Conservation (phyloP, 2,888 invertebrate species). For the Clepsis dumicolana region DNA sequence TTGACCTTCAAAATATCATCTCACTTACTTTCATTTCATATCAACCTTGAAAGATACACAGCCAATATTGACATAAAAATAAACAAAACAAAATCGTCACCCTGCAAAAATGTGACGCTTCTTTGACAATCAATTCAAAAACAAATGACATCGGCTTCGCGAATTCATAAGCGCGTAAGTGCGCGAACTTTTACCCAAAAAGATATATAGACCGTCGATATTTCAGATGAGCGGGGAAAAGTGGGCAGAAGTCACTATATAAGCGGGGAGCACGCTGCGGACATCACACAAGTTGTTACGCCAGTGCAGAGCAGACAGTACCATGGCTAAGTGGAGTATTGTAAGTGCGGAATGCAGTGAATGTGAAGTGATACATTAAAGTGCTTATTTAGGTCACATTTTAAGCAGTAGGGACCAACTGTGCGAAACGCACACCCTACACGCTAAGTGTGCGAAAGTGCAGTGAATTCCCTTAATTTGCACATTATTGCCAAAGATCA, state of each 20-base stretch:
- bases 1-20: slow-evolving; percentile 4
- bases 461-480: not conserved
- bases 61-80: not conserved
- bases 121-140: not conserved
- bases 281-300: slow-evolving; percentile 73
- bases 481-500: not conserved
- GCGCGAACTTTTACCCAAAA: slow-evolving; percentile 15
- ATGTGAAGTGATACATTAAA: slow-evolving; percentile 53
- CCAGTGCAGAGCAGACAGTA: slow-evolving; percentile 63
- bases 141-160: slow-evolving; percentile 1
- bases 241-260: slow-evolving; percentile 77
- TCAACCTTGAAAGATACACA: not conserved
- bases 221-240: slow-evolving; percentile 77
- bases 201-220: slow-evolving; percentile 50
- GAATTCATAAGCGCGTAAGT: slow-evolving; percentile 23
- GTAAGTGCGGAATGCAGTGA: slow-evolving; percentile 84
- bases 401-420: too few species aligned
- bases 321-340: slow-evolving; percentile 81
- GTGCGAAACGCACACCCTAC: too few species aligned
- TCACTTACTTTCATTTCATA: not conserved
- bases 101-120: not conserved
- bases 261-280: slow-evolving; percentile 63
- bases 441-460: slow-evolving; percentile 18
- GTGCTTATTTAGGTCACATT: slow-evolving; percentile 39
- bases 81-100: not conserved